These are phyloP conservation scores for Melanotaenia parkinsoni DNA, from an alignment of 2,797 vertebrate species.

Conservation along the genomic window DNA sequence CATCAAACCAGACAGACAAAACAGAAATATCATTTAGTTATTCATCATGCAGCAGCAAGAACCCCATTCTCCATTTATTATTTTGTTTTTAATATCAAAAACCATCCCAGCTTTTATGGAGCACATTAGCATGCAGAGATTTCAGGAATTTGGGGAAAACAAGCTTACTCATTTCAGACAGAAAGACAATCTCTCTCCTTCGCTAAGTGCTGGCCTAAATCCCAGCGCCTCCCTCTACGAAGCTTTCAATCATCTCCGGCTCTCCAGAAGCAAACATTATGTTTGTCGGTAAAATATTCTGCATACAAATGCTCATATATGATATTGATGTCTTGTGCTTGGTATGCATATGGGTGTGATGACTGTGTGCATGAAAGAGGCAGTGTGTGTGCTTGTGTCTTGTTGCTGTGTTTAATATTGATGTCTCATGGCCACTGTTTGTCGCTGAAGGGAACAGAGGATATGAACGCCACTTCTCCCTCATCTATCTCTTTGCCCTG, in stretches of 20 bases:
- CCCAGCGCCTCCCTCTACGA: constrained; percentile 40
- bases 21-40: constrained; percentile 24
- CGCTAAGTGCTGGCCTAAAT: constrained; percentile 63
- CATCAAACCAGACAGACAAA: constrained; percentile 23
- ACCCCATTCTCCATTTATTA: constrained; percentile 11
- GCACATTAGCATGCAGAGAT: constrained; percentile 33
- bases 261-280: constrained; percentile 66
- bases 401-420: constrained; percentile 86
- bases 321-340: constrained; percentile 81
- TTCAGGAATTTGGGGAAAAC: constrained; percentile 40
- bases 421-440: constrained; percentile 81
- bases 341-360: constrained; percentile 71
- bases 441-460: constrained; percentile 83
- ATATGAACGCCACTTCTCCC: constrained; percentile 79
- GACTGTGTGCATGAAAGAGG: constrained; percentile 49
- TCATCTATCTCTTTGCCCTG: constrained; percentile 82
- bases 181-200: constrained; percentile 49
- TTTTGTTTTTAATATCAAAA: constrained; percentile 18
- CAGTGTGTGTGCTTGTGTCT: constrained; percentile 58
- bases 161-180: constrained; percentile 48
- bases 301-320: constrained; percentile 86
- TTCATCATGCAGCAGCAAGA: constrained; percentile 17
- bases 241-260: constrained; percentile 67
- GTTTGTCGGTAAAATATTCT: constrained; percentile 82
- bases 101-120: constrained; percentile 2